These are phyloP conservation scores for Hypomecis atomaria DNA, from an alignment of 2,888 invertebrate genomes.

Conservation along the genomic window DNA sequence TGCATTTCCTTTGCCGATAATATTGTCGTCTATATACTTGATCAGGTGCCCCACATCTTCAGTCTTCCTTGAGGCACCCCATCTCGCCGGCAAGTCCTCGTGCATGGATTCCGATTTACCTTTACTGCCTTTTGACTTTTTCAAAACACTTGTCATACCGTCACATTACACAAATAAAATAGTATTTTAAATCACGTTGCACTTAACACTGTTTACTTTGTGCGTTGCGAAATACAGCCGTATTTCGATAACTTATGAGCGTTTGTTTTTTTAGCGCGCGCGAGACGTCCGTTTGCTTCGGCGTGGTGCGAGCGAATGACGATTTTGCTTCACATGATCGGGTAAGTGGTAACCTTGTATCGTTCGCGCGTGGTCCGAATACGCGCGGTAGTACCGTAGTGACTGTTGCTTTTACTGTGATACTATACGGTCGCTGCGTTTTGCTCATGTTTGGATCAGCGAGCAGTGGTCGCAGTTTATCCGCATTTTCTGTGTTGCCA, in stretches of 20 bases:
- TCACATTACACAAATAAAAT: conserved; percentile 69
- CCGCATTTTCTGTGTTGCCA: conserved; percentile 44
- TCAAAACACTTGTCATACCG: conserved; percentile 81
- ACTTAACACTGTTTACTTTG: conserved; percentile 43
- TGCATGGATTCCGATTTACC: conserved; percentile 83
- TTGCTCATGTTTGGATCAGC: conserved; percentile 30
- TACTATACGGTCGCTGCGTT: conserved; percentile 15
- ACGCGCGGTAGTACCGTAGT: conserved; percentile 10
- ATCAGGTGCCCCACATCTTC: conserved; percentile 89
- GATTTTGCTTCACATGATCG: conserved; percentile 22
- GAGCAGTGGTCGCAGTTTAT: conserved; percentile 19
- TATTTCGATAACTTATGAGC: conserved; percentile 20
- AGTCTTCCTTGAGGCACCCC: conserved; percentile 75
- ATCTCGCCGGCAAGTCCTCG: conserved; percentile 77
- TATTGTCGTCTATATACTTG: conserved; percentile 91
- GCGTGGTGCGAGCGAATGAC: conserved; percentile 42
- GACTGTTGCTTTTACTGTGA: neutral
- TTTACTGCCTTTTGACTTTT: conserved; percentile 78
- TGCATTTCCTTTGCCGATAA: conserved; percentile 91
- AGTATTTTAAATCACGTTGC: conserved; percentile 43
- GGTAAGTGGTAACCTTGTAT: conserved; percentile 44
- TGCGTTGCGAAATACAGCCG: conserved; percentile 30
- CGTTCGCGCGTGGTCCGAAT: conserved; percentile 27
- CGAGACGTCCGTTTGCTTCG: conserved; percentile 29
- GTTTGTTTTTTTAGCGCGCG: conserved; percentile 16